phyloP scores from a whole-genome alignment of 2,888 invertebrate species.

The Apotomis turbidana region DNA sequence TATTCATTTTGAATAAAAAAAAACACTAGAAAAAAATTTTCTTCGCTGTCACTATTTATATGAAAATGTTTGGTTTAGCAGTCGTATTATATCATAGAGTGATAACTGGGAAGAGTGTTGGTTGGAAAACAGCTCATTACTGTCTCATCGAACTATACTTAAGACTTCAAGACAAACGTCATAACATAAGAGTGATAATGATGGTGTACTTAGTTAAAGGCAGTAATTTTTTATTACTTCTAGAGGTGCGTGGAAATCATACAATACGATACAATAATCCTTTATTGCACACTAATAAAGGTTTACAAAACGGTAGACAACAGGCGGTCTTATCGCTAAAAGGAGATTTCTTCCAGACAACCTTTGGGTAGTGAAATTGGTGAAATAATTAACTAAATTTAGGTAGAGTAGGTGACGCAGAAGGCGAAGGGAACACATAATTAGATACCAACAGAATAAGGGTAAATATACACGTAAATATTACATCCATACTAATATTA shows the following conservation, averaged over 20 bases:
- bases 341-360: too few relatives aligned
- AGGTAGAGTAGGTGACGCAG: too few relatives aligned
- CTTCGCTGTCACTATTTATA: conserved; percentile 52
- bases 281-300: too few relatives aligned
- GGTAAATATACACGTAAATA: too few relatives aligned
- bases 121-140: conserved; percentile 50
- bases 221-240: neutral
- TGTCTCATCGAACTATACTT: conserved; percentile 48
- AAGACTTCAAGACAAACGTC: conserved; percentile 17
- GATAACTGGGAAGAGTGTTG: conserved; percentile 52
- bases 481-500: too few relatives aligned
- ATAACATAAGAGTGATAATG: conserved; percentile 12
- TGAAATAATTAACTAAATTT: too few relatives aligned
- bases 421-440: too few relatives aligned
- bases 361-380: too few relatives aligned
- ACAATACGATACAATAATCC: too few relatives aligned
- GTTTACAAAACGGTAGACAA: too few relatives aligned
- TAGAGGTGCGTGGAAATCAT: neutral
- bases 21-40: conserved; percentile 44
- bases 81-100: conserved; percentile 54
- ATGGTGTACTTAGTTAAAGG: neutral
- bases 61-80: conserved; percentile 49
- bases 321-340: too few relatives aligned
- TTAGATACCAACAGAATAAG: too few relatives aligned
- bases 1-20: conserved; percentile 48